These are phyloP conservation scores for Dexiosoma caninum DNA, from an alignment of 2,888 invertebrate genomes.

Conservation along the genomic window DNA sequence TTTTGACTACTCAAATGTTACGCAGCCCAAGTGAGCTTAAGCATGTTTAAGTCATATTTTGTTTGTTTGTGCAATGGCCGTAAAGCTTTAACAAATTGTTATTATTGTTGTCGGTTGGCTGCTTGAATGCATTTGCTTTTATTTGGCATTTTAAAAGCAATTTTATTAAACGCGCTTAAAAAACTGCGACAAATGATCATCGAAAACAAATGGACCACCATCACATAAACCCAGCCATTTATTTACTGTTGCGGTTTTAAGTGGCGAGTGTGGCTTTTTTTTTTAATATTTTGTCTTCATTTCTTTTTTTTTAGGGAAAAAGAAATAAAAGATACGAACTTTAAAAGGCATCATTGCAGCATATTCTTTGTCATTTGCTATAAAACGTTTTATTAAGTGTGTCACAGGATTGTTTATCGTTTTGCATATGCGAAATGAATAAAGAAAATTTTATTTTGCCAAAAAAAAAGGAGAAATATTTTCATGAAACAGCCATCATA, in stretches of 20 bases:
- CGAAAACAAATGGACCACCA: conserved; percentile 63
- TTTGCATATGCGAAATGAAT: conserved; percentile 66
- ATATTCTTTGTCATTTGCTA: conserved; percentile 33
- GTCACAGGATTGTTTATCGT: conserved; percentile 60
- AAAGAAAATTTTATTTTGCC: background rate
- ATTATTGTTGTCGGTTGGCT: conserved; percentile 44
- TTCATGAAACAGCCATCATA: conserved; percentile 13
- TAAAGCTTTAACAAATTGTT: conserved; percentile 60
- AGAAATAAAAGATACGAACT: background rate
- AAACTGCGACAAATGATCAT: conserved; percentile 62
- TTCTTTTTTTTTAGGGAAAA: conserved; percentile 31
- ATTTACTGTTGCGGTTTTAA: conserved; percentile 34
- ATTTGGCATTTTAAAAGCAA: conserved; percentile 51
- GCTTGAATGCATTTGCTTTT: conserved; percentile 40
- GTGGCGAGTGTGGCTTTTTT: conserved; percentile 8
- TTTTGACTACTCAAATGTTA: conserved; percentile 50
- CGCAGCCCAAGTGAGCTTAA: conserved; percentile 41
- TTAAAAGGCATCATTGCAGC: conserved; percentile 11
- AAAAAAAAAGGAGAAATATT: too few species aligned
- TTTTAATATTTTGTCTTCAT: background rate
- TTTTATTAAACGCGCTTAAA: conserved; percentile 59
- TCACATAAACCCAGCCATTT: conserved; percentile 43
- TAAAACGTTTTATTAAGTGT: conserved; percentile 55
- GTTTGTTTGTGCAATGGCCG: conserved; percentile 24
- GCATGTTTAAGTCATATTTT: conserved; percentile 51